Evolutionary conservation across 2,888 invertebrate species (phyloP), one percentile per base, ranked within the genome.

Genomic region (Phymatocera aterrima): DNA sequence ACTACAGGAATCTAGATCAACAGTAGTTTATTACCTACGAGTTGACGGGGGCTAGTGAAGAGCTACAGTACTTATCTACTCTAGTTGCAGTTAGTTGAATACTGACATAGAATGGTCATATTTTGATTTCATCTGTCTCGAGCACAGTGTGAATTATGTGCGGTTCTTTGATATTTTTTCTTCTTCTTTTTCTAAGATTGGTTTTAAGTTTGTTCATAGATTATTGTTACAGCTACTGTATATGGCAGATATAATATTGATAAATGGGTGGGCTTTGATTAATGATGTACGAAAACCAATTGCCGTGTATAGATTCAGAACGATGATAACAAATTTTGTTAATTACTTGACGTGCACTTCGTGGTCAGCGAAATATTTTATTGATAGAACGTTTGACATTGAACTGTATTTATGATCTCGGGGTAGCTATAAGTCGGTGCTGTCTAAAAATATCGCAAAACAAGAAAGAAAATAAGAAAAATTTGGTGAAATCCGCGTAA

Each of bases 11-110:
- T 64, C 61, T 64, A 64, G 61, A 64, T 64, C 61, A 64, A 37
- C 61, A 37, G 37, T 34, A 64, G 61, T 64, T 64, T 64, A 64
- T 64, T 64, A 57, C 24, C 37, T 37, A 64, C 61, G 34, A 64
- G 37, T 5, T 18, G 21, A 64, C 61, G 61, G 34, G 51, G n/a
- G 51, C n/a, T 5, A 5, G 40, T 40, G 4, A 40, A 40, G 4
- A 40, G 4, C 15, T 57, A 31, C 61, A 64, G n/a, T 37, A 5
- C 31, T 64, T 3, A 6, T 31, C 37, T 64, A n/a, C n/a, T 6
- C 51, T 37, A 64, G n/a, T 10, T 64, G 37, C 61, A 61, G 61
- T 64, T 64, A 64, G 24, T 64, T 64, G 6, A 43, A 43, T 12
- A 64, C 61, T 64, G 34, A 64, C 61, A 64, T 34, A 64, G 61